phyloP scores from a whole-genome alignment of 1,140 invertebrate genomes.

The Caenorhabditis inopinata region DNA sequence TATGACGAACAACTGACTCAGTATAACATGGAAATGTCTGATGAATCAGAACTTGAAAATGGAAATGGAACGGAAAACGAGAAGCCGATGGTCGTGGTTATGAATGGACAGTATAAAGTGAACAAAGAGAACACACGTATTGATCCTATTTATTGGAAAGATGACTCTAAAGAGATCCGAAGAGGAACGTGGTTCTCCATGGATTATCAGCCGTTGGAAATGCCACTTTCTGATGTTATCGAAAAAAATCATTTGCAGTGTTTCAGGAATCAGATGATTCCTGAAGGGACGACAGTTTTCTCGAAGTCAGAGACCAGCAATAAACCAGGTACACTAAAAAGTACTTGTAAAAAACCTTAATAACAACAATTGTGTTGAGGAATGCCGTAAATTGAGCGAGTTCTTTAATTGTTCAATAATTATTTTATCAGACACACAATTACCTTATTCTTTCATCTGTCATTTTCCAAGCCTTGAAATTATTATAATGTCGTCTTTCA shows the following conservation, averaged over 20 bases:
- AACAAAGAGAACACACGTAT: constrained; percentile 39
- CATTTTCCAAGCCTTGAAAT: neutral
- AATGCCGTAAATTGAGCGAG: too few relatives aligned
- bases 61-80: constrained; percentile 7
- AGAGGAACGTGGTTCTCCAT: constrained; percentile 62
- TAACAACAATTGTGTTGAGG: too few relatives aligned
- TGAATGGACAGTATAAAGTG: constrained; percentile 58
- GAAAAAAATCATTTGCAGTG: constrained; percentile 61
- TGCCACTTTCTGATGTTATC: constrained; percentile 60
- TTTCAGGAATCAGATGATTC: constrained; percentile 61
- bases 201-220: constrained; percentile 54
- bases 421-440: too few relatives aligned
- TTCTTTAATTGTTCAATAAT: too few relatives aligned
- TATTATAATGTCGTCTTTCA: constrained; percentile 45
- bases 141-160: constrained; percentile 60
- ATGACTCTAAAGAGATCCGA: constrained; percentile 55
- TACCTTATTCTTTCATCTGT: too few relatives aligned
- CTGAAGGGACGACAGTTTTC: constrained; percentile 64
- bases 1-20: neutral
- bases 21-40: neutral
- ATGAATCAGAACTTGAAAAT: neutral
- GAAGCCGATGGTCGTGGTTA: constrained; percentile 57
- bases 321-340: constrained; percentile 65
- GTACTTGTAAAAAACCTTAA: too few relatives aligned
- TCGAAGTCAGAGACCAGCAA: constrained; percentile 61